A percentile compares a stretch with the other conserved stretches of the same genome.
These are phyloP conservation scores for Hemibagrus guttatus DNA, from an alignment of 2,797 vertebrate species.

Conservation along the genomic window DNA sequence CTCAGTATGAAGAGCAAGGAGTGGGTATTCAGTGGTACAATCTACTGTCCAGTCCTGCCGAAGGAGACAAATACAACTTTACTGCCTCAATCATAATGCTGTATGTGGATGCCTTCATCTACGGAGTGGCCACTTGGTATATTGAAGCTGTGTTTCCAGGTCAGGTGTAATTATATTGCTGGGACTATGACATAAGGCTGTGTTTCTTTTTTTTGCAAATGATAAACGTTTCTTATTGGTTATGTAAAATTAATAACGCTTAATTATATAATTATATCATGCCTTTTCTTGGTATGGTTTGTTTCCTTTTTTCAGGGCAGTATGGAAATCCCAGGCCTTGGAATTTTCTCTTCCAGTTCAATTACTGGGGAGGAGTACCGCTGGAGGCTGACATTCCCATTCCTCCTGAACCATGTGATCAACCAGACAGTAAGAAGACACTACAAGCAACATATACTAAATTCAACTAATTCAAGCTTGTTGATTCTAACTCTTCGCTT, in stretches of 20 bases:
- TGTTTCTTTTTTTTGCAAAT: not conserved
- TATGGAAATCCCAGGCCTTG: constrained; percentile 88
- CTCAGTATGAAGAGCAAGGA: constrained; percentile 88
- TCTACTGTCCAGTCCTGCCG: constrained; percentile 73
- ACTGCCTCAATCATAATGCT: constrained; percentile 77
- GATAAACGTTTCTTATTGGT: not conserved
- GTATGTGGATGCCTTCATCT: constrained; percentile 81
- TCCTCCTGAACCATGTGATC: constrained; percentile 61
- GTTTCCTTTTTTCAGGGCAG: constrained; percentile 71
- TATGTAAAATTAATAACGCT: not conserved
- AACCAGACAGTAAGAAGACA: constrained; percentile 67
- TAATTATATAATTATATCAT: not conserved
- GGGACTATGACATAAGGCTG: not conserved
- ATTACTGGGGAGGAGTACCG: constrained; percentile 83
- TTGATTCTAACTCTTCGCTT: constrained; percentile 14
- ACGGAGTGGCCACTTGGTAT: constrained; percentile 83
- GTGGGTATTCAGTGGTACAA: constrained; percentile 90
- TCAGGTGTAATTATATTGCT: constrained; percentile 52
- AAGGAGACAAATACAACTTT: constrained; percentile 83
- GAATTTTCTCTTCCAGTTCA: constrained; percentile 86
- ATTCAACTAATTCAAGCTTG: not conserved
- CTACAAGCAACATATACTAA: not conserved
- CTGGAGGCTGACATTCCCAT: constrained; percentile 66
- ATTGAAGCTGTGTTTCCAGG: constrained; percentile 89
- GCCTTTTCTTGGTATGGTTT: not conserved